Base-by-base conservation (phyloP, 2,113 vertebrate genomes). In the Aldabrachelys gigantea region DNA sequence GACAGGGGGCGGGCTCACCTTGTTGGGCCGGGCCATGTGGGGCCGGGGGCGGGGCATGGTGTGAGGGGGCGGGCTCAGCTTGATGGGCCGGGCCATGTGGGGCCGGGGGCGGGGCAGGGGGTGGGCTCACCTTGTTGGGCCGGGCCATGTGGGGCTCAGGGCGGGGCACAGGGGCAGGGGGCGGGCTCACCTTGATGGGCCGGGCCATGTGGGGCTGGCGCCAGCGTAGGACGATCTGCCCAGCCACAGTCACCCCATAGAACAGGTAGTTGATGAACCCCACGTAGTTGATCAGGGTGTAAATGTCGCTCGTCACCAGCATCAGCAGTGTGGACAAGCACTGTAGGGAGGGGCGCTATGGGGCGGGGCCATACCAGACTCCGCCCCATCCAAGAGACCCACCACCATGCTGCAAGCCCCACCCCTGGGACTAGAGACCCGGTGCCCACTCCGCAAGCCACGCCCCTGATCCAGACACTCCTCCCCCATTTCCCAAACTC, bases 251-350 rank as follows among this genome's bases (percentile, higher is more conserved):
- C 85, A 99, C 99, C 11, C 99, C 99, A 0, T 99, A 99, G 97
- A 99, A 99, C 96, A 99, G 98, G 98, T 99, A 99, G 98, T 99
- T 99, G 98, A 99, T 99, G 98, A 99, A 99, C 80, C 99, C 99
- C 87, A 99, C 99, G 0, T 99, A 99, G 98, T 99, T 99, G 97
- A 99, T 99, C 93, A 99, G 99, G 0, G 99, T 99, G 98, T 99
- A 99, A 97, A 99, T 99, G 98, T 99, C 99, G 10, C 99, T 99
- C 94, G 99, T 99, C 97, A 99, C 99, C 97, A 99, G 98, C 99
- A 99, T 99, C 49, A 99, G 98, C 95, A 99, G 97, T 4, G 99
- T 99, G 56, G 99, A 99, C 57, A 99, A 85, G 82, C 99, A 99
- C 99, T 99, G 10, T 9, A 31, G 50, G 56, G n/a, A 41, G n/a